Conservation (phyloP, 2,113 vertebrate species). For the Oryzias celebensis region DNA sequence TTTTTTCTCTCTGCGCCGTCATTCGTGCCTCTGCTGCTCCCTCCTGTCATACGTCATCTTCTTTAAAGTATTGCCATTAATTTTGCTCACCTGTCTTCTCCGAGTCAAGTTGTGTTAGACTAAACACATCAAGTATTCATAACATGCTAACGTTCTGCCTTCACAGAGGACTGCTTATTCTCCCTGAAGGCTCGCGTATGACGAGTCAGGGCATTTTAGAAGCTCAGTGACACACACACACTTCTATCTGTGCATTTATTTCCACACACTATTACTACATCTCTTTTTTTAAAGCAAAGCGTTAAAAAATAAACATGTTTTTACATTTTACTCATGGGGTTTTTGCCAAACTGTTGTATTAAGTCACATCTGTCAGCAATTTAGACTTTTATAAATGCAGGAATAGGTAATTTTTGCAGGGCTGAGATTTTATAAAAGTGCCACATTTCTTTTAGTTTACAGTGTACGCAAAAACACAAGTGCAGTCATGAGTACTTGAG, state of each 20-base stretch:
- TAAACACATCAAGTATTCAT: constrained; percentile 61
- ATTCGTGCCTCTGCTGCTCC: constrained; percentile 29
- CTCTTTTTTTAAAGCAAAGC: no score
- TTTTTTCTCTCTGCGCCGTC: background rate
- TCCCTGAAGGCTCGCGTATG: background rate
- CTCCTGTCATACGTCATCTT: constrained; percentile 36
- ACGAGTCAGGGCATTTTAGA: background rate
- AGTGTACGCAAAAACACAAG: no score
- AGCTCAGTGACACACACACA: background rate
- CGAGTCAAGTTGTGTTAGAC: constrained; percentile 27
- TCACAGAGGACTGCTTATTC: constrained; percentile 15
- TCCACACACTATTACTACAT: no score
- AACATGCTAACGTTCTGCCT: constrained; percentile 4
- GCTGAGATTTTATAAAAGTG: no score
- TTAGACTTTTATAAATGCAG: no score
- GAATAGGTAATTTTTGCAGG: no score
- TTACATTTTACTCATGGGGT: no score
- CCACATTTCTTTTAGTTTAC: no score
- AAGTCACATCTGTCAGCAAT: no score
- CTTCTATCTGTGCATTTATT: background rate
- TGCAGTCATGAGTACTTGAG: no score
- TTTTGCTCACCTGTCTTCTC: constrained; percentile 1
- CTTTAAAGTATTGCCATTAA: constrained; percentile 37
- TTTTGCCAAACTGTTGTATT: no score
- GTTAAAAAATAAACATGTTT: no score